These are phyloP conservation scores for Drosophila pseudotalamancana DNA, from an alignment of 2,888 invertebrate genomes.

Conservation along the genomic window DNA sequence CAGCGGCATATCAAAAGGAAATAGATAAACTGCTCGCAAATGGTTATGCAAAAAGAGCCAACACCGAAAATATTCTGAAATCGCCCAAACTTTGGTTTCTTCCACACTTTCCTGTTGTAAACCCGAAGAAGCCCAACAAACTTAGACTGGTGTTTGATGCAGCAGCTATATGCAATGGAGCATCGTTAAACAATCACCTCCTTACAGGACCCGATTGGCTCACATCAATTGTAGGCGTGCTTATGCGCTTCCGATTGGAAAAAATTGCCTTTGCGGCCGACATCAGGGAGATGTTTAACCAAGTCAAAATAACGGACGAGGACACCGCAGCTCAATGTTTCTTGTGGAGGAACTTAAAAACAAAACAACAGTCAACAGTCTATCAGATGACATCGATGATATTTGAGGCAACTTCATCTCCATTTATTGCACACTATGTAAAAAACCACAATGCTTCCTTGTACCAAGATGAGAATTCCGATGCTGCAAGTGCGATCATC, in stretches of 20 bases:
- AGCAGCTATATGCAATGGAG: background rate
- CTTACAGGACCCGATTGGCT: background rate
- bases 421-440: background rate
- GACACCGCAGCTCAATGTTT: background rate
- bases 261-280: no score
- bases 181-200: background rate
- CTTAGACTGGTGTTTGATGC: no score
- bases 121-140: no score
- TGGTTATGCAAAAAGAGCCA: background rate
- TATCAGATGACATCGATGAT: no score
- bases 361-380: background rate
- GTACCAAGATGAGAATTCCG: no score
- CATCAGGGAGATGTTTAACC: no score
- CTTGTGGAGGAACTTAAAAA: background rate
- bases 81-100: background rate
- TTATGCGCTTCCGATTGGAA: background rate
- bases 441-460: background rate
- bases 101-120: no score
- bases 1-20: no score
- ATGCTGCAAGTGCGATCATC: background rate
- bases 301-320: background rate
- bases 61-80: background rate
- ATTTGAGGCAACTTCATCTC: background rate
- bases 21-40: background rate
- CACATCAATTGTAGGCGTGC: background rate